Evolutionary conservation across 2,113 vertebrate species (phyloP).

Genomic region (Tragelaphus strepsiceros): DNA sequence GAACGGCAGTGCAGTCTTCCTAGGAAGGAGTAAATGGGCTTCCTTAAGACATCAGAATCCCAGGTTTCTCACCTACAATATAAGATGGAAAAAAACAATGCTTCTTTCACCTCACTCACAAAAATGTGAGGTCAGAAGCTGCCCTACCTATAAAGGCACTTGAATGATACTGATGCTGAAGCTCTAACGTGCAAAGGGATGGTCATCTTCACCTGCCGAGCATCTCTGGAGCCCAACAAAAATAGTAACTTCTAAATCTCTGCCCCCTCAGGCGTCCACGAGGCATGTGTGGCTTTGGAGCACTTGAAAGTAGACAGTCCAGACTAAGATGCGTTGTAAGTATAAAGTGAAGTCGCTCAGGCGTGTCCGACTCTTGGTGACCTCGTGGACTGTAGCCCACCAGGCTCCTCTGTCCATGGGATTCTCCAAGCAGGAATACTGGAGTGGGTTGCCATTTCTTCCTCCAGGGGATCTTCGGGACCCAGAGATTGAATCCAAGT

Average conservation of each 20-base stretch:
- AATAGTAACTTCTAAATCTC: background rate
- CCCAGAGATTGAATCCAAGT: background rate
- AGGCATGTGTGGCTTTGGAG: rapidly evolving
- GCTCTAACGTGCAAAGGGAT: rapidly evolving
- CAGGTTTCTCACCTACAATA: background rate
- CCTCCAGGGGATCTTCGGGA: background rate
- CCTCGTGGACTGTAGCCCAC: background rate
- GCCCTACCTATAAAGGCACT: too few species aligned
- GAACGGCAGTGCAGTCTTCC: background rate
- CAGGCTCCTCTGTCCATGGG: background rate
- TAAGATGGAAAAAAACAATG: background rate
- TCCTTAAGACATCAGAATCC: background rate
- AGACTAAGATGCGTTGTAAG: rapidly evolving
- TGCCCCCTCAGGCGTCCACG: rapidly evolving
- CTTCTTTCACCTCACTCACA: background rate
- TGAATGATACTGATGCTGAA: background rate
- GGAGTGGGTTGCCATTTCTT: background rate
- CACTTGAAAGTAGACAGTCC: background rate
- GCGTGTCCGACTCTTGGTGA: background rate
- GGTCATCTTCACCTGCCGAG: background rate
- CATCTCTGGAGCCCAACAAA: background rate
- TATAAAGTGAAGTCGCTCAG: background rate
- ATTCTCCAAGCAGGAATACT: background rate
- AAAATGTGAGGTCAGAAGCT: background rate
- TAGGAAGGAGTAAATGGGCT: background rate